Conservation (phyloP, 2,797 vertebrate species). For the Tokudaia muenninki region DNA sequence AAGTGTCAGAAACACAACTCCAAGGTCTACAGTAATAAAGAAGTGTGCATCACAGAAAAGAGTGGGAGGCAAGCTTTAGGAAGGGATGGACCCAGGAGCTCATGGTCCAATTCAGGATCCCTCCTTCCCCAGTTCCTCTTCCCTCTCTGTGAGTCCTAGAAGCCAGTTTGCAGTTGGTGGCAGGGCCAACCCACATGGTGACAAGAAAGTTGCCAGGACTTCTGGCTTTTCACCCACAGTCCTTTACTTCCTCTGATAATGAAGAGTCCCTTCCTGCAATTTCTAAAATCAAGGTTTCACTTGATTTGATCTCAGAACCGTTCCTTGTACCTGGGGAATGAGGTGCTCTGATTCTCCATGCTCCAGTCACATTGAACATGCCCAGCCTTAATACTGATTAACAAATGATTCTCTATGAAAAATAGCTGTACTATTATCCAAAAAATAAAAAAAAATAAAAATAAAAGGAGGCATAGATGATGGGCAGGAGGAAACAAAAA, state of each 20-base stretch:
- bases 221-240: background rate
- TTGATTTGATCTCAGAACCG: constrained; percentile 36
- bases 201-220: background rate
- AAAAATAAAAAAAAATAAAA: too few relatives aligned
- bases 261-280: background rate
- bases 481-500: background rate
- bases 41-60: background rate
- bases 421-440: background rate
- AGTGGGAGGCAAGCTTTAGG: background rate
- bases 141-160: background rate
- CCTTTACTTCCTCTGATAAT: background rate
- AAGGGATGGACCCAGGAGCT: background rate
- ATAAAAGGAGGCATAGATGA: background rate
- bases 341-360: background rate
- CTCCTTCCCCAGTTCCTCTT: background rate
- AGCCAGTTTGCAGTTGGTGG: background rate
- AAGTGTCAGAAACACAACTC: constrained; percentile 10
- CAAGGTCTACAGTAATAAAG: background rate
- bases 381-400: background rate
- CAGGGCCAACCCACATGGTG: background rate
- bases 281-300: background rate
- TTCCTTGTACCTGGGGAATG: background rate
- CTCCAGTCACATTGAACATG: background rate
- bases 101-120: background rate
- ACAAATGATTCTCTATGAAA: background rate